Evolutionary conservation across 2,113 vertebrate genomes (phyloP), one percentile per base, ranked within the genome.

Genomic region (Ctenodactylus gundi): DNA sequence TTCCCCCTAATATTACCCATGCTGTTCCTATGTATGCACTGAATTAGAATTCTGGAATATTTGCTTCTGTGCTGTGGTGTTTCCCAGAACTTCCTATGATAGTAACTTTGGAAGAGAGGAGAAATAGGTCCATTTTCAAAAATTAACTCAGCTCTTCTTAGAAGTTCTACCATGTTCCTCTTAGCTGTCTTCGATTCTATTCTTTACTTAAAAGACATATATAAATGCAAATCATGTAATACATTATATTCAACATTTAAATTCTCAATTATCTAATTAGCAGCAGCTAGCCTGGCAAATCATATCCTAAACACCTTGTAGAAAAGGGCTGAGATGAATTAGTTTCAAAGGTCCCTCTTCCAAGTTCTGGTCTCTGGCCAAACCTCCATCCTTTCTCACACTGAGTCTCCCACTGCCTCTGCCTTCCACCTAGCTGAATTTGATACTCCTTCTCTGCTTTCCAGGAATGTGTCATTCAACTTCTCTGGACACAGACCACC

Each of bases 51-150:
- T 57, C 10, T n/a, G 29, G 34, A 36, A 85, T 46, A 7, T 51
- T 6, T n/a, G 8, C 6, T 70, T 77, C 31, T 53, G 8, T 77
- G 62, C 39, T 82, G 18, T 49, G 65, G 8, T 15, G 23, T 80
- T 95, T 96, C 84, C 80, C 57, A 93, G 75, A 81, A 76, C 82
- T 67, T 58, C 93, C 34, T 44, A 81, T 94, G 21, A 84, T 34
- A 65, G 17, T 18, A 65, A 11, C 7, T 72, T 76, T 81, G 84
- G 20, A 58, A 12, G 83, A 88, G 20, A 58, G 14, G 83, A 88
- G 58, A 51, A 55, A 60, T 25, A 76, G 13, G 20, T 7, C 51
- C 9, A 70, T 55, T 93, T 85, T 77, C 65, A 87, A 36, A 84
- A 90, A 85, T 72, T 39, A 94, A 72, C 21, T 90, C 41, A 29